Percentiles rank a stretch among this genome's conserved stretches.
Conservation (phyloP, 2,113 vertebrate genomes). For the Crotalus viridis region DNA sequence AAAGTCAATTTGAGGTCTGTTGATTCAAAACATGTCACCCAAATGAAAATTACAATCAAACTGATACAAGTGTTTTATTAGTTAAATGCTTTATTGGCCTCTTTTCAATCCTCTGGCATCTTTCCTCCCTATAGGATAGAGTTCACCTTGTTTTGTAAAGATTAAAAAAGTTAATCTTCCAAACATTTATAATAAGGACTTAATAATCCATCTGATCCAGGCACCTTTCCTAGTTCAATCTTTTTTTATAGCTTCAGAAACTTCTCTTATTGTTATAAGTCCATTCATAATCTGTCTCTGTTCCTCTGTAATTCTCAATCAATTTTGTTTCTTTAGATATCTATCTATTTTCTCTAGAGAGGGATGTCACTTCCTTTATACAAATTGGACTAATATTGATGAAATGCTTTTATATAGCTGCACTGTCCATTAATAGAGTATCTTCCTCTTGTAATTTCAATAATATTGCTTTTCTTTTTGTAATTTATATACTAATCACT, state of each 20-base stretch:
- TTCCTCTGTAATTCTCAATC: not conserved
- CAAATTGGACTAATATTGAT: not conserved
- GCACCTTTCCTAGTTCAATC: not conserved
- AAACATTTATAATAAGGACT: not conserved
- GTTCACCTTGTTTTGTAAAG: not conserved
- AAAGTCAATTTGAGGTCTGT: not conserved
- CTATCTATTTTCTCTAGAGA: not conserved
- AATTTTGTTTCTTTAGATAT: not conserved
- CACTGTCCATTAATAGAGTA: not conserved
- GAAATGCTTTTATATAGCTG: not conserved
- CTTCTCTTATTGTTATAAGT: not conserved
- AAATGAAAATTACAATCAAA: not conserved
- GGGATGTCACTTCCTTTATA: not conserved
- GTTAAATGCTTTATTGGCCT: not conserved
- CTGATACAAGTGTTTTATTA: not conserved
- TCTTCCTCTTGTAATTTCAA: not conserved
- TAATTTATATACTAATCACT: not conserved
- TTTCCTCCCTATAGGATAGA: not conserved
- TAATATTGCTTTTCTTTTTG: not conserved
- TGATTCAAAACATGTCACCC: not conserved
- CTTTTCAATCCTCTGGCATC: not conserved
- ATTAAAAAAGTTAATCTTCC: not conserved
- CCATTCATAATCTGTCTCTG: not conserved
- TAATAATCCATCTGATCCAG: not conserved
- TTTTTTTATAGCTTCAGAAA: not conserved